Conservation (phyloP, 2,888 invertebrate genomes). For the Aphidius colemani region DNA sequence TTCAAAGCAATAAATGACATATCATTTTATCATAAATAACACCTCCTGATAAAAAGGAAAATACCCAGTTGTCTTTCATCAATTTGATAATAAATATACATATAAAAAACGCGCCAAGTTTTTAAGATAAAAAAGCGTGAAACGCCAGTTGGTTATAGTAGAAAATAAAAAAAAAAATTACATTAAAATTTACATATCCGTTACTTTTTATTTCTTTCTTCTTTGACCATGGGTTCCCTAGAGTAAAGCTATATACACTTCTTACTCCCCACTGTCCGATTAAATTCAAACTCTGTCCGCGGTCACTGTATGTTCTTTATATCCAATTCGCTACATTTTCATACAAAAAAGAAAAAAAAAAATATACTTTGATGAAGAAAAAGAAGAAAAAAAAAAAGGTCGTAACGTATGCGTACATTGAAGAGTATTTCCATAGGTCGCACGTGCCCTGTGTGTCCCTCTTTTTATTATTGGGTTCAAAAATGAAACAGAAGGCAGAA, state of each 20-base stretch:
- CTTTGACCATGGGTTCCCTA: not conserved
- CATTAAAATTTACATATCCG: constrained; percentile 35
- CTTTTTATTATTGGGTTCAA: too few species aligned
- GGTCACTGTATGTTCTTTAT: constrained; percentile 11
- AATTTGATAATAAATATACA: not conserved
- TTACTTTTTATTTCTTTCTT: constrained; percentile 22
- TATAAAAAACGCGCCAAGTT: not conserved
- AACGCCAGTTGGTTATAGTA: constrained; percentile 22
- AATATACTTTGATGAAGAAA: too few species aligned
- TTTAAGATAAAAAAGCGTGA: constrained; percentile 22
- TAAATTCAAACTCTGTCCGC: constrained; percentile 10
- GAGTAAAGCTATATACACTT: not conserved
- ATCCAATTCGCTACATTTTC: constrained; percentile 47
- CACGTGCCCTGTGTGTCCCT: constrained; percentile 20
- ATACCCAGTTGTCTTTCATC: too few species aligned
- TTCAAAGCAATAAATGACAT: too few species aligned
- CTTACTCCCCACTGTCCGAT: too few species aligned
- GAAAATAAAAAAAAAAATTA: not conserved
- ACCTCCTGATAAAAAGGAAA: not conserved
- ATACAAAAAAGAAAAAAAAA: too few species aligned
- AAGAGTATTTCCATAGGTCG: constrained; percentile 16
- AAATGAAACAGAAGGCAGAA: constrained; percentile 1
- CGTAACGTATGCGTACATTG: constrained; percentile 37
- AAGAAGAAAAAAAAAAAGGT: constrained; percentile 31
- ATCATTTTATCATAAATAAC: too few species aligned